A percentile compares a stretch with the other conserved stretches of the same genome.
Evolutionary conservation across 2,113 vertebrate genomes (phyloP).

Genomic region (Delphinus delphis): DNA sequence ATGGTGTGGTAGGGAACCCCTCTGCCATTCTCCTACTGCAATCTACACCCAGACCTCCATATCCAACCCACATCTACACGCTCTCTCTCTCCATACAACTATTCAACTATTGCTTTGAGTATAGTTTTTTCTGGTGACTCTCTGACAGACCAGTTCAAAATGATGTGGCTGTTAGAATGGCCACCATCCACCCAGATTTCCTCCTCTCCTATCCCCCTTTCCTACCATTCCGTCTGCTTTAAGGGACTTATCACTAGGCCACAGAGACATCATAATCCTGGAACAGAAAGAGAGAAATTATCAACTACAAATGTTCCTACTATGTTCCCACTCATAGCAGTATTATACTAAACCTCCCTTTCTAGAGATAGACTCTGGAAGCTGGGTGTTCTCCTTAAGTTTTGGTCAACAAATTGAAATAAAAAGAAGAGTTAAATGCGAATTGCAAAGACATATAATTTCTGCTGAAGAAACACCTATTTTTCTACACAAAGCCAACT

Average conservation of each 20-base stretch:
- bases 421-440: not conserved
- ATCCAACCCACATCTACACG: not conserved
- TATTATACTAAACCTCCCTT: not conserved
- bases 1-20: not conserved
- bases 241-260: not conserved
- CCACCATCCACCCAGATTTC: not conserved
- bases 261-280: slow-evolving; percentile 2
- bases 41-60: not conserved
- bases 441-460: not conserved
- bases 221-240: not conserved
- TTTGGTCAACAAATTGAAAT: not conserved
- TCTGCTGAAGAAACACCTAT: not conserved
- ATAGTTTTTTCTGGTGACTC: not conserved
- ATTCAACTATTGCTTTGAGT: not conserved
- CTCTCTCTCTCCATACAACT: not conserved
- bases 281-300: not conserved
- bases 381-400: not conserved
- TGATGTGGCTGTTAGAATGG: not conserved
- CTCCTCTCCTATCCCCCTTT: not conserved
- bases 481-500: not conserved
- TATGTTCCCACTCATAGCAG: not conserved
- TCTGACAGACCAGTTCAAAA: not conserved
- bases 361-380: not conserved
- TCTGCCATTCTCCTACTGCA: not conserved
- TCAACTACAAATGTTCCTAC: not conserved